Evolutionary conservation across 2,797 vertebrate species (phyloP).

Genomic region (Carduelis carduelis): DNA sequence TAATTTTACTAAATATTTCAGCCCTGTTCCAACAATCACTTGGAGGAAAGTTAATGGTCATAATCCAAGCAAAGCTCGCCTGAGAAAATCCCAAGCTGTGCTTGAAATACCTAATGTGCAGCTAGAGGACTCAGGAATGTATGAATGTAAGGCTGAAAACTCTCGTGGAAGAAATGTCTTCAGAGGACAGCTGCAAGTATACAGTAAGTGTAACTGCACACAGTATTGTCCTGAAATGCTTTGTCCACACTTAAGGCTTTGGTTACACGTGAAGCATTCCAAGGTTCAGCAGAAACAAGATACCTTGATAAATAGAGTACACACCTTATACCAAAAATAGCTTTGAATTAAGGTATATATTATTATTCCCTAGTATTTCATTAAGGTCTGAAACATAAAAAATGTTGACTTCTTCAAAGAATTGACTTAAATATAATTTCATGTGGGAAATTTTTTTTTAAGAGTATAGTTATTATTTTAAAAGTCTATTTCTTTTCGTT

Average conservation of each 20-base stretch:
- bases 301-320: neutral
- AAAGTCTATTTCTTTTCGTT: neutral
- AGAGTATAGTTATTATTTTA: neutral
- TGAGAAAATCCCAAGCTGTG: constrained; percentile 94
- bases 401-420: neutral
- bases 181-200: constrained; percentile 93
- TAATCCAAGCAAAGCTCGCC: constrained; percentile 91
- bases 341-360: neutral
- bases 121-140: constrained; percentile 90
- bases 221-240: neutral
- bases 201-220: constrained; percentile 84
- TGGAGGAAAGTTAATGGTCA: constrained; percentile 96
- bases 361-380: neutral
- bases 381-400: neutral
- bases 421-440: neutral
- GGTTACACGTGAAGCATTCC: rapidly evolving
- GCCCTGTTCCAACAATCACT: constrained; percentile 95
- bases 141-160: constrained; percentile 96
- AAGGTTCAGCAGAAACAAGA: neutral
- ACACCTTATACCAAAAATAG: neutral
- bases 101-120: constrained; percentile 96
- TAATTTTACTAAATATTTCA: constrained; percentile 70
- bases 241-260: neutral
- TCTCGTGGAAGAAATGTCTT: constrained; percentile 90
- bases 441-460: neutral